These are phyloP conservation scores for Brachionus rotundiformis DNA, from an alignment of 1,140 invertebrate species.

Conservation along the genomic window DNA sequence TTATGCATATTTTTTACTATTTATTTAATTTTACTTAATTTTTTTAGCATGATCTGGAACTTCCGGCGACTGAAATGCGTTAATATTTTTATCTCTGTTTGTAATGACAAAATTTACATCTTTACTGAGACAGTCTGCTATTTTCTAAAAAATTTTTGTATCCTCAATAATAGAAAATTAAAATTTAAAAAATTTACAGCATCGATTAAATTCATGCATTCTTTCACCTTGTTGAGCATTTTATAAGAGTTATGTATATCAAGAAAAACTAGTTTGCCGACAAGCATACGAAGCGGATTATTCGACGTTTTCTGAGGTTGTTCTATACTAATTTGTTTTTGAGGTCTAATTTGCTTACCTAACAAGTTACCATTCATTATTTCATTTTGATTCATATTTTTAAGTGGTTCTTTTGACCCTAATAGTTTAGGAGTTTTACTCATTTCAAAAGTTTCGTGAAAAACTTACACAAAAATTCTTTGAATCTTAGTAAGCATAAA, in stretches of 20 bases:
- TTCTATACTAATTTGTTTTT: not conserved
- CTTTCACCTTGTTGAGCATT: constrained; percentile 24
- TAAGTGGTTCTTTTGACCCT: not conserved
- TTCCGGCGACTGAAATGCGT: not conserved
- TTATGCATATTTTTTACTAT: no score
- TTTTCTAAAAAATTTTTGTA: not conserved
- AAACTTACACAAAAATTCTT: not conserved
- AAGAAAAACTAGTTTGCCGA: constrained; percentile 30
- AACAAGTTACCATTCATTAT: not conserved
- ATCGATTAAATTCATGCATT: constrained; percentile 45
- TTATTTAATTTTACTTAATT: no score
- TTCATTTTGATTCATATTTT: constrained; percentile 28
- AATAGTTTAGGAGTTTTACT: not conserved
- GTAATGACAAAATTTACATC: constrained; percentile 44
- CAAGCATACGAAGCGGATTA: not conserved
- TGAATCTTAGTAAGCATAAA: not conserved
- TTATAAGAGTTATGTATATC: constrained; percentile 41
- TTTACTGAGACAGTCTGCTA: constrained; percentile 49
- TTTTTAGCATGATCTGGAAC: not conserved
- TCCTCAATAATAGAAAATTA: not conserved
- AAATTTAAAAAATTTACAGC: not conserved
- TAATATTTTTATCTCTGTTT: not conserved
- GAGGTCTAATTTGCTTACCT: not conserved
- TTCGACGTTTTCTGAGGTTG: constrained; percentile 10
- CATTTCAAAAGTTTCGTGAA: not conserved